Conservation (phyloP, 2,113 vertebrate species). For the Aspidoscelis tigris region DNA sequence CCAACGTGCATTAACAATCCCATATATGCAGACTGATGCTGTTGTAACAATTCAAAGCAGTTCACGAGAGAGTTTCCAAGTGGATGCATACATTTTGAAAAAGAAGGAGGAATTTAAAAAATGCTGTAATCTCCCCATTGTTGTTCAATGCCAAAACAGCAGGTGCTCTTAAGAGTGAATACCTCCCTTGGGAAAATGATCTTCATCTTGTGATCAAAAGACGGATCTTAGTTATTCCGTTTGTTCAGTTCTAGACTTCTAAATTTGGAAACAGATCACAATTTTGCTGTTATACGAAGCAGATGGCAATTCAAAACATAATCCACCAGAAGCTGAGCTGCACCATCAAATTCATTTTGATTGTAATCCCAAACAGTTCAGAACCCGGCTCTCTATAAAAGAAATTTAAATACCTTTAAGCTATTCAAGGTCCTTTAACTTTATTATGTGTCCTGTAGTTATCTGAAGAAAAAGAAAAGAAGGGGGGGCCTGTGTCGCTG, state of each 20-base stretch:
- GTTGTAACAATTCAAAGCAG: background rate
- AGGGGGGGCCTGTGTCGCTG: background rate
- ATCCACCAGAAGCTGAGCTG: conserved; percentile 55
- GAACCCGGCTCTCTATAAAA: conserved; percentile 46
- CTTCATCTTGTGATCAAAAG: conserved; percentile 53
- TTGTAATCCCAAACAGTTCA: conserved; percentile 62
- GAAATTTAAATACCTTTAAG: conserved; percentile 57
- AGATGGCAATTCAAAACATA: conserved; percentile 57
- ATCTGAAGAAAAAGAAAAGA: background rate
- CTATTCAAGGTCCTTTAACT: conserved; percentile 30
- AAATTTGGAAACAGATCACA: conserved; percentile 55
- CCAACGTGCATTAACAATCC: background rate
- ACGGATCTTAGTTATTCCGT: conserved; percentile 40
- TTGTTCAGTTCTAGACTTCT: conserved; percentile 52
- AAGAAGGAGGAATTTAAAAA: background rate
- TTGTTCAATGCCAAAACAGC: conserved; percentile 36
- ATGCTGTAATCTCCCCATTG: conserved; percentile 9
- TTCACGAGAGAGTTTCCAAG: background rate
- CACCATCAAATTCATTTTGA: conserved; percentile 63
- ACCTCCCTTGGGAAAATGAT: conserved; percentile 27
- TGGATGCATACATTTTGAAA: background rate
- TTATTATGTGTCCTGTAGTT: conserved; percentile 20
- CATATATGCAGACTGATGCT: background rate
- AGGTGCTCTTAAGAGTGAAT: conserved; percentile 29
- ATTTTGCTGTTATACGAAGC: conserved; percentile 54